A percentile compares a stretch with the other conserved stretches of the same genome.
phyloP scores from a whole-genome alignment of 2,888 invertebrate genomes.

The Helobdella robusta region DNA sequence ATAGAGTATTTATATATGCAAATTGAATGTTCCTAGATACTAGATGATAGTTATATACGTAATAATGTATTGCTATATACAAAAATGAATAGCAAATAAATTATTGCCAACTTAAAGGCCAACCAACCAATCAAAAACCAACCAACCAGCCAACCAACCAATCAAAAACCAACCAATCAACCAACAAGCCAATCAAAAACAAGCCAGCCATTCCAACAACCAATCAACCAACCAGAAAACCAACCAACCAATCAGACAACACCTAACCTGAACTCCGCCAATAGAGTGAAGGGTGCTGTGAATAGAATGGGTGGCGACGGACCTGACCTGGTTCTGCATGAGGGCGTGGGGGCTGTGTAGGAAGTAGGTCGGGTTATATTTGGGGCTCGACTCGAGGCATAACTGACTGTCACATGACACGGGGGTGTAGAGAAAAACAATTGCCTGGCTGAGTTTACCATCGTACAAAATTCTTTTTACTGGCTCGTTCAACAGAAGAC shows the following conservation, averaged over 20 bases:
- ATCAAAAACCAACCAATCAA: not conserved
- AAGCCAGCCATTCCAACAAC: not conserved
- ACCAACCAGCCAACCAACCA: not conserved
- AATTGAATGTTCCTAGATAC: too few relatives aligned
- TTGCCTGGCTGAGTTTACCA: slow-evolving; percentile 79
- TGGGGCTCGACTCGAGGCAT: slow-evolving; percentile 93
- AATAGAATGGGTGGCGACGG: slow-evolving; percentile 96
- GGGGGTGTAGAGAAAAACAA: slow-evolving; percentile 99
- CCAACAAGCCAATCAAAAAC: too few relatives aligned
- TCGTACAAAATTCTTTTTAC: slow-evolving; percentile 71
- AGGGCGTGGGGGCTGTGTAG: slow-evolving; percentile 98
- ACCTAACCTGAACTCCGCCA: slow-evolving; percentile 71
- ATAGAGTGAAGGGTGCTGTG: slow-evolving; percentile 97
- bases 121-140: not conserved
- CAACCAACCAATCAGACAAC: not conserved
- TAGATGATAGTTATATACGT: too few relatives aligned
- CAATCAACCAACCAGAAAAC: not conserved
- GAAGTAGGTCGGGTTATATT: slow-evolving; percentile 73
- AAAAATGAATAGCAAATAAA: too few relatives aligned
- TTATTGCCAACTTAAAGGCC: too few relatives aligned
- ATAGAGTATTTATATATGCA: too few relatives aligned
- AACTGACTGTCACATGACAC: slow-evolving; percentile 98
- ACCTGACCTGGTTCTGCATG: slow-evolving; percentile 88
- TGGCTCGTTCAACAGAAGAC: slow-evolving; percentile 31
- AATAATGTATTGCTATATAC: too few relatives aligned